Evolutionary conservation across 2,113 vertebrate species (phyloP), one percentile per base, ranked within the genome.

Genomic region (Oenanthe oenanthe): DNA sequence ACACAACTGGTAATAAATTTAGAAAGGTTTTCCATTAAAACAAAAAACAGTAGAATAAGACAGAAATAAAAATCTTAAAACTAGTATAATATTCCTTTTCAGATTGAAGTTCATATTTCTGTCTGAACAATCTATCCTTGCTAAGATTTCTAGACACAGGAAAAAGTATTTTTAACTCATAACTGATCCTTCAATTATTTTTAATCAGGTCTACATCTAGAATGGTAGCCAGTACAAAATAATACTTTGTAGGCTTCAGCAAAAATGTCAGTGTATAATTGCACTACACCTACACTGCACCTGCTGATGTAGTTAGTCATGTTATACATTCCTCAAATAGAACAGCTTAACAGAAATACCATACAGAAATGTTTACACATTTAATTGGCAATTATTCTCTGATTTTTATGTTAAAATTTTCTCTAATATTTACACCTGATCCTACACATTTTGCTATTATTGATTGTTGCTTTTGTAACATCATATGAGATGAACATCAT

Each of bases 231-330:
- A 92, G 63, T 56, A 75, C 10, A 80, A 83, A 94, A 78, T 92
- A 89, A 81, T 68, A 62, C 61, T 85, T 91, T 18, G 58, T 47
- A 72, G 34, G 25, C 53, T 96, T 89, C 50, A 85, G 81, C 32
- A 95, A 84, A 97, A 97, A 84, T 88, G 53, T 92, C 96, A 96
- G 11, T 90, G 57, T 63, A 75, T 91, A 92, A 94, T 94, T 97
- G 82, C 87, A 94, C 58, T 96, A 95, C 88, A 93, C 94, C 94
- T 96, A 96, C 95, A 82, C 72, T 12, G 12, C 76, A 97, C 90
- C 93, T 96, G 92, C 71, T 88, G 96, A 79, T 97, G 34, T 92
- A 94, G 78, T 94, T 79, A 95, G 80, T 92, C 90, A 95, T 80
- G 78, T 85, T 96, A 72, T 91, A 25, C 18, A 32, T 70, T 72